phyloP scores from a whole-genome alignment of 2,113 vertebrate genomes.

The Strix uralensis region DNA sequence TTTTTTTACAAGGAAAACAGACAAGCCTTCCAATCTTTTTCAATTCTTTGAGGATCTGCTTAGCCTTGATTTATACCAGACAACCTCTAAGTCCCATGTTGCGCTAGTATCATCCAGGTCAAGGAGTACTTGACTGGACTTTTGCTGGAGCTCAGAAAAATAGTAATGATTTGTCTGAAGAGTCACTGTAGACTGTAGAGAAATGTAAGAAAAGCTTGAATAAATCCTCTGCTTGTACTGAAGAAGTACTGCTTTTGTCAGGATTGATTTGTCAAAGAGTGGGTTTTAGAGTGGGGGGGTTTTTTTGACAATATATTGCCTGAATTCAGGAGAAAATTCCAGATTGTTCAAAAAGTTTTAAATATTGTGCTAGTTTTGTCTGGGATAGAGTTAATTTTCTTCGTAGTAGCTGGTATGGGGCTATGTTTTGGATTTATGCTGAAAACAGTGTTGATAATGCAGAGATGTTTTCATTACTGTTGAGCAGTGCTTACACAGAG shows the following conservation, averaged over 20 bases:
- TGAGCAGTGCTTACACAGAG: too few species aligned
- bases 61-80: neutral
- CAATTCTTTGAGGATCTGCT: neutral
- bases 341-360: neutral
- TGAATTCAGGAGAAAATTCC: neutral
- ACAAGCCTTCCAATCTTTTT: neutral
- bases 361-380: neutral
- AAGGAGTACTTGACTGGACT: neutral
- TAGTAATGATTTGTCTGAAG: neutral
- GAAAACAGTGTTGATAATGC: too few species aligned
- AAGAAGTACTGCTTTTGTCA: neutral
- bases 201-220: neutral
- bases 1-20: neutral
- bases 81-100: neutral
- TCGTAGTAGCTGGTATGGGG: too few species aligned
- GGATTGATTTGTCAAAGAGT: neutral
- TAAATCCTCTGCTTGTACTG: neutral
- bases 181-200: neutral
- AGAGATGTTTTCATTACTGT: too few species aligned
- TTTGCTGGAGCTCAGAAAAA: neutral
- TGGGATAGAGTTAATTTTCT: too few species aligned
- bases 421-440: too few species aligned
- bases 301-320: neutral
- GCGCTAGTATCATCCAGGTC: neutral
- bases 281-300: accelerated